These are phyloP conservation scores for Cheirogaleus major DNA, from an alignment of 2,797 vertebrate genomes.

Conservation along the genomic window DNA sequence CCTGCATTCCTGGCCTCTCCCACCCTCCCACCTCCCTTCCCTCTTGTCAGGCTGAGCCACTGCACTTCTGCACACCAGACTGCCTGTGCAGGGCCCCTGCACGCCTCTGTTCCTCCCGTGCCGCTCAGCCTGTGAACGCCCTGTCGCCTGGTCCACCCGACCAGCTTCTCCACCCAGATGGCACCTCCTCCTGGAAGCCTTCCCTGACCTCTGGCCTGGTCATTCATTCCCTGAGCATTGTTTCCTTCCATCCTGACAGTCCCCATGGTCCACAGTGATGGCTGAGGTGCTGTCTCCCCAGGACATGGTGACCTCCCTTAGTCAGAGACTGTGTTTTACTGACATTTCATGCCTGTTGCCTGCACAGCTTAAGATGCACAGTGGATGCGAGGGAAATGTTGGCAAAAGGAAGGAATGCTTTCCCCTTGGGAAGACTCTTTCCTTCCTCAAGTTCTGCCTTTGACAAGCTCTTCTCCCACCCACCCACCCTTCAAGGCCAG, in stretches of 20 bases:
- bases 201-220: neutral
- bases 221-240: neutral
- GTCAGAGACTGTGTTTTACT: neutral
- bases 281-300: neutral
- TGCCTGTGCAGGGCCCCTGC: too few relatives aligned
- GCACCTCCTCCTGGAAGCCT: neutral
- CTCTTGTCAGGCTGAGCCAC: neutral
- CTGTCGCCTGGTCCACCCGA: neutral
- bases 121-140: neutral
- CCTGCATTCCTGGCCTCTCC: too few relatives aligned
- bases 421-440: neutral
- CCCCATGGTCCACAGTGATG: neutral
- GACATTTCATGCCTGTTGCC: neutral
- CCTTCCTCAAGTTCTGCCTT: neutral
- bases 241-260: neutral
- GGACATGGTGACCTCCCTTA: neutral
- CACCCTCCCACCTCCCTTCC: too few relatives aligned
- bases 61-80: neutral
- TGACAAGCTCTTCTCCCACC: neutral
- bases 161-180: neutral
- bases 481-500: neutral
- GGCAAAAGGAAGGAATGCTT: neutral
- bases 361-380: neutral
- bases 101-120: neutral
- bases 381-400: neutral